A percentile compares a stretch with the other conserved stretches of the same genome.
Conservation (phyloP, 2,888 invertebrate species). For the Incurvaria masculella region DNA sequence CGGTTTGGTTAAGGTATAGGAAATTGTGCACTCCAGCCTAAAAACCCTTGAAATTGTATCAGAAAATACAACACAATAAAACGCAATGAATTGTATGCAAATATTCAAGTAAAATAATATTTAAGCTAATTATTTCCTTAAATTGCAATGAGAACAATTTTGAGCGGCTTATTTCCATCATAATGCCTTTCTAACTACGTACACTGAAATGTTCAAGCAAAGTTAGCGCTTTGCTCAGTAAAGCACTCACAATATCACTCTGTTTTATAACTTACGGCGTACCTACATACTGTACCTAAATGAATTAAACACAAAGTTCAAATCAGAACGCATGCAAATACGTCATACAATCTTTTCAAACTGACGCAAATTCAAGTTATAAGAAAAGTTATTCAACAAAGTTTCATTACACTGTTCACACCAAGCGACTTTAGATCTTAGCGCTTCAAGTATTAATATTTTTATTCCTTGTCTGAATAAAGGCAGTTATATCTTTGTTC, state of each 20-base stretch:
- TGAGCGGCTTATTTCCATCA: conserved; percentile 58
- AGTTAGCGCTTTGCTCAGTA: conserved; percentile 58
- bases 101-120: too few relatives aligned
- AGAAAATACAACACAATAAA: too few relatives aligned
- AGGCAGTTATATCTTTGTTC: conserved; percentile 30
- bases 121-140: too few relatives aligned
- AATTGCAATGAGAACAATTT: conserved; percentile 37
- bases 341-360: conserved; percentile 53
- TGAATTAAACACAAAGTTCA: neutral
- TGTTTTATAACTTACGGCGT: neutral
- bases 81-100: too few relatives aligned
- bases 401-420: conserved; percentile 53
- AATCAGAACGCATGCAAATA: conserved; percentile 48
- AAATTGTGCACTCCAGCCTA: too few relatives aligned
- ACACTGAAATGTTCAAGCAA: conserved; percentile 58
- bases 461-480: conserved; percentile 29
- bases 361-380: conserved; percentile 55
- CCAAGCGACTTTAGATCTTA: conserved; percentile 41
- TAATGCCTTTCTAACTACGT: conserved; percentile 59
- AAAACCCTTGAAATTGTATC: too few relatives aligned
- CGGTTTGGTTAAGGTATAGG: too few relatives aligned
- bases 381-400: conserved; percentile 59
- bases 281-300: neutral
- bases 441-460: conserved; percentile 34
- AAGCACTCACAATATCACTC: conserved; percentile 37